A percentile compares a stretch with the other conserved stretches of the same genome.
phyloP scores from a whole-genome alignment of 2,888 invertebrate species.

The Patella depressa region DNA sequence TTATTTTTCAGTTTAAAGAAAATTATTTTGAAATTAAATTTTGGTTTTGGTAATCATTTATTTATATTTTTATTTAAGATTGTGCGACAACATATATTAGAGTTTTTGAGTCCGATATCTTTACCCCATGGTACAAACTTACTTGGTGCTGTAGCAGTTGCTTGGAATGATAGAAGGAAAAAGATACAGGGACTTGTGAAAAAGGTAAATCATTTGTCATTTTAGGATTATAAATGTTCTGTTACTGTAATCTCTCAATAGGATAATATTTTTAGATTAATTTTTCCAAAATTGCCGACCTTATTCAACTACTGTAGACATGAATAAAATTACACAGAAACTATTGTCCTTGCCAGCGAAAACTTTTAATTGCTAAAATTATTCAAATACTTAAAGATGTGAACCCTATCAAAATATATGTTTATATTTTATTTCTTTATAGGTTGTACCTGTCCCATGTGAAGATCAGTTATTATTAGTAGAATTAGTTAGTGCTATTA shows the following conservation, averaged over 20 bases:
- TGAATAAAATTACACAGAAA: too few species aligned
- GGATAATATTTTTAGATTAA: too few species aligned
- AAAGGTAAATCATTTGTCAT: slow-evolving; percentile 36
- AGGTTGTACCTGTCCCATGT: slow-evolving; percentile 77
- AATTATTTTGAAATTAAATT: not conserved
- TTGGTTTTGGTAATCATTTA: not conserved
- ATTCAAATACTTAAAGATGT: not conserved
- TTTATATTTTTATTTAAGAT: slow-evolving; percentile 73
- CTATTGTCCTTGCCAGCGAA: too few species aligned
- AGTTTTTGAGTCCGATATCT: slow-evolving; percentile 87
- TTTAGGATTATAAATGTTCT: too few species aligned
- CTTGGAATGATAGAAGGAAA: slow-evolving; percentile 81
- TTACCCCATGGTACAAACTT: slow-evolving; percentile 86
- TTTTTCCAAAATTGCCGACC: too few species aligned
- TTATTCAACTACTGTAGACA: too few species aligned
- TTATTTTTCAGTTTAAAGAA: not conserved
- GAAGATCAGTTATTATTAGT: slow-evolving; percentile 81
- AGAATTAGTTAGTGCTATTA: slow-evolving; percentile 83
- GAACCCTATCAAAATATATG: not conserved
- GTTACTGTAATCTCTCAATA: too few species aligned
- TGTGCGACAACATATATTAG: slow-evolving; percentile 84
- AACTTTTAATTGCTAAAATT: too few species aligned
- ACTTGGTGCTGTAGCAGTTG: slow-evolving; percentile 85
- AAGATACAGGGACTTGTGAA: slow-evolving; percentile 64
- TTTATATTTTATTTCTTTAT: slow-evolving; percentile 58